Percentiles rank a stretch among this genome's conserved stretches.
Conservation (phyloP, 2,113 vertebrate genomes). For the Catagonus wagneri region DNA sequence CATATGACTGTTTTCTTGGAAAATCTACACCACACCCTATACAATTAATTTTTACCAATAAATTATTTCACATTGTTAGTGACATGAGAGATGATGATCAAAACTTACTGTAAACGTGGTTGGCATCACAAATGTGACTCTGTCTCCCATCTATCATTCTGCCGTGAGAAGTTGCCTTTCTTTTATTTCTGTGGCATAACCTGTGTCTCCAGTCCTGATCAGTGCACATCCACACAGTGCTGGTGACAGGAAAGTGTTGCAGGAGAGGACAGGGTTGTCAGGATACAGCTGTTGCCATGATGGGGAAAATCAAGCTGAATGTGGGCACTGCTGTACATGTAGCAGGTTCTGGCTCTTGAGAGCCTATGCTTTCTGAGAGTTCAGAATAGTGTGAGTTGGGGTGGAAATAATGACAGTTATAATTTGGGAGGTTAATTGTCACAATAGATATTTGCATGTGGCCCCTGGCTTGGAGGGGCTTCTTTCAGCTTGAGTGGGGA, state of each 20-base stretch:
- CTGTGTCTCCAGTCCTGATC: rapidly evolving
- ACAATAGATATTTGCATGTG: neutral
- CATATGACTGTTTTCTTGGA: neutral
- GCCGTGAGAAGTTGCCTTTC: rapidly evolving
- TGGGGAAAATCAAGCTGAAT: neutral
- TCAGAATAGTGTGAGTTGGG: neutral
- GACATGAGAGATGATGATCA: neutral
- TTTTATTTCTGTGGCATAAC: neutral
- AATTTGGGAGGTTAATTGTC: neutral
- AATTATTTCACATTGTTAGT: neutral
- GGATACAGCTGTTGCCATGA: too few relatives aligned
- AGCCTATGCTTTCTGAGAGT: neutral
- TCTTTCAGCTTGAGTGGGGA: neutral
- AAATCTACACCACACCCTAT: neutral
- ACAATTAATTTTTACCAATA: neutral
- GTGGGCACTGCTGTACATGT: neutral
- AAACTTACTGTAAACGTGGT: neutral
- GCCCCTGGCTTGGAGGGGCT: neutral
- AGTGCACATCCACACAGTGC: neutral
- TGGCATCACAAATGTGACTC: rapidly evolving
- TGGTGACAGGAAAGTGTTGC: neutral
- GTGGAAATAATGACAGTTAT: neutral
- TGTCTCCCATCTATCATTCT: neutral
- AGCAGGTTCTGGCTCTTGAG: neutral
- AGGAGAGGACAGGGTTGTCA: too few relatives aligned